Evolutionary conservation across 1,140 invertebrate species (phyloP), one percentile per base, ranked within the genome.

Genomic region (Helicoverpa zea): DNA sequence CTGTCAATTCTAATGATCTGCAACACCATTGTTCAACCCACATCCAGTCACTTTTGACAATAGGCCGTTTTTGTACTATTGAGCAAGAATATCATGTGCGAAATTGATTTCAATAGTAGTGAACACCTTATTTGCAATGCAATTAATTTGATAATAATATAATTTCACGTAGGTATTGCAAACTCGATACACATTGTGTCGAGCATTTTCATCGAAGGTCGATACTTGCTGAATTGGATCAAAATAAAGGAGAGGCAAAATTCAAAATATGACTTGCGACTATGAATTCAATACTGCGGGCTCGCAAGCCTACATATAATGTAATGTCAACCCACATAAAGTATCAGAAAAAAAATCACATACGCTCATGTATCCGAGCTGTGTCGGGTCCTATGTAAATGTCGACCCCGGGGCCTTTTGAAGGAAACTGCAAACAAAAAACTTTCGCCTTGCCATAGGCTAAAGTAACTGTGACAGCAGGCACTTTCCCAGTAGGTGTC

Each of bases 401-500:
- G 81, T 87, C 84, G 72, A 88, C 81, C 66, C 77, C 84, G 88
- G 82, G 87, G 82, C 66, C 66, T 80, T 81, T 74, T 76, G 85
- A 83, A 84, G 85, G 81, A 85, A 84, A 88, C 88, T 86, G 66
- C 85, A 87, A 83, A 89, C 84, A 89, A 91, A 77, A 77, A 77
- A 91, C 92, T 93, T 93, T 94, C 90, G 89, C 91, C 23, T 54
- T 77, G 47, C 30, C 61, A 52, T 29, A 66, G 58, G 61, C 49
- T 61, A 51, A n/a, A 7, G 88, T 89, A 88, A 82, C 61, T 73
- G 66, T 81, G 66, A 86, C 83, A 86, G 84, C 89, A 82, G 83
- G 86, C 85, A 87, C 91, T 93, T 92, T 92, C 88, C 87, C 83
- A 83, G 88, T 88, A 85, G 90, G 87, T 89, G 90, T 89, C 88